Evolutionary conservation across 2,888 invertebrate genomes (phyloP).

Genomic region (Trilocha varians): DNA sequence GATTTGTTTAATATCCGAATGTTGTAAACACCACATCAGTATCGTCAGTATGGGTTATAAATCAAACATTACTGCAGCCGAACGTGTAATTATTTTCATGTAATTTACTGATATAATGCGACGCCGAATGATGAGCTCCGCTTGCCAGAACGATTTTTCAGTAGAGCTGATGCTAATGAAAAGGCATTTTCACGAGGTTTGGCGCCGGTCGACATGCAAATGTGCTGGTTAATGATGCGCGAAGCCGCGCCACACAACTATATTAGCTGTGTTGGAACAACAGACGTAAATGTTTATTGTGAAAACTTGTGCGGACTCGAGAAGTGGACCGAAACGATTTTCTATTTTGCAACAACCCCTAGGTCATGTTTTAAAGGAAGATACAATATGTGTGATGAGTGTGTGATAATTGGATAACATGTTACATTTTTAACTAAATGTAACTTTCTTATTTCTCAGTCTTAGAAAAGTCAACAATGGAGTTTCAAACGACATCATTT

Average conservation of each 20-base stretch:
- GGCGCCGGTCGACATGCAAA: conserved; percentile 66
- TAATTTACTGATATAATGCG: conserved; percentile 16
- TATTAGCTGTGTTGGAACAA: conserved; percentile 22
- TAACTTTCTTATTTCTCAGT: too few relatives aligned
- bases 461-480: too few relatives aligned
- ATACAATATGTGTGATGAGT: too few relatives aligned
- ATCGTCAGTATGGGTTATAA: too few relatives aligned
- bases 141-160: conserved; percentile 60
- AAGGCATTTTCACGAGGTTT: conserved; percentile 69
- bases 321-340: background rate
- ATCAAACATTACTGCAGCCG: conserved; percentile 6
- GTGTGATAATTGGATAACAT: too few relatives aligned
- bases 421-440: too few relatives aligned
- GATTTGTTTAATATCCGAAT: too few relatives aligned
- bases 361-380: too few relatives aligned
- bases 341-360: background rate
- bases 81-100: conserved; percentile 10
- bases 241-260: conserved; percentile 48
- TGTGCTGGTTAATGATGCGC: conserved; percentile 60
- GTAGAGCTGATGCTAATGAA: conserved; percentile 67
- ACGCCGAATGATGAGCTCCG: conserved; percentile 24
- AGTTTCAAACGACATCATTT: too few relatives aligned
- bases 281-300: conserved; percentile 26
- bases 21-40: too few relatives aligned
- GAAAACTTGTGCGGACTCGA: conserved; percentile 7